Evolutionary conservation across 2,113 vertebrate species (phyloP), one percentile per base, ranked within the genome.

Genomic region (Grus americana): DNA sequence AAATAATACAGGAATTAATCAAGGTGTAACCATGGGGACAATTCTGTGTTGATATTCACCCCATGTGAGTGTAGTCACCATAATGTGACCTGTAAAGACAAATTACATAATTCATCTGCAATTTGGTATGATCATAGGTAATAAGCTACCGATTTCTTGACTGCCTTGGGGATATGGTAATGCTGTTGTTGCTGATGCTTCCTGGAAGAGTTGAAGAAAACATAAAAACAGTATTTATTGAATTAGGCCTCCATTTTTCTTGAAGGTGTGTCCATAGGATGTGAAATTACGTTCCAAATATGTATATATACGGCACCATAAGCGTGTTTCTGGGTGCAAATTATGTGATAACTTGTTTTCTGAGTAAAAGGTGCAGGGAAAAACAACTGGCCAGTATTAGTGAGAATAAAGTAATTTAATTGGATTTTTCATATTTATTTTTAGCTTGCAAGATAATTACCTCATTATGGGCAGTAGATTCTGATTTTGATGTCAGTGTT

Each of bases 1-100:
- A 86, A 68, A 70, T 83, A 89, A 87, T 86, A 57, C 34, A 63
- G 82, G 59, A 92, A 91, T 94, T 92, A 95, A 92, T 96, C 90
- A 83, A 87, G 86, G 78, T 92, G 89, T 95, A 93, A 71, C 81
- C 59, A 75, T 72, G 88, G 86, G 91, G 92, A 87, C 63, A 71
- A 17, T 68, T 89, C 52, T 40, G 29, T 73, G 59, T 71, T 79
- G 72, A 55, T 68, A 71, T 70, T 89, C 46, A 23, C 46, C 55
- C 49, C 5, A 3, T 82, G 62, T 18, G 71, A 62, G 15, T 42
- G 65, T 52, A 79, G 75, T 46, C 70, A 65, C 68, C 52, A 18
- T 85, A 62, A 59, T 62, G 32, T 83, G 86, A 58, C 84, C 55
- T 63, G 24, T 62, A 36, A 68, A 74, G 87, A 63, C 1, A 3